A percentile compares a stretch with the other conserved stretches of the same genome.
Conservation (phyloP, 2,113 vertebrate genomes). For the Donacobius atricapilla region DNA sequence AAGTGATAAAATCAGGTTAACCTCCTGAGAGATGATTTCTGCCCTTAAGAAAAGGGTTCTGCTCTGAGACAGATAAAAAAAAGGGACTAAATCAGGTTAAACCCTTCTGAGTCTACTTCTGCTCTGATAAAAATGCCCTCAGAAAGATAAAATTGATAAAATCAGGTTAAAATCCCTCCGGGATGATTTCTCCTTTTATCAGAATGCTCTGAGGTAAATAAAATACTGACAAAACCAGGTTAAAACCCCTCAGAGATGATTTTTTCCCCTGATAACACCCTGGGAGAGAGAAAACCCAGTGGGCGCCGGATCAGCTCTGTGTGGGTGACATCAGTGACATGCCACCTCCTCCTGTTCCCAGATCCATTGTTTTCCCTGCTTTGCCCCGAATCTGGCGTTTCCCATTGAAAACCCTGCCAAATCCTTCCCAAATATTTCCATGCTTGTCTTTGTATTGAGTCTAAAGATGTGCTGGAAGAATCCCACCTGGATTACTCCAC, state of each 20-base stretch:
- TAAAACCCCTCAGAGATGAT: not conserved
- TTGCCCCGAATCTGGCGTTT: rapidly evolving
- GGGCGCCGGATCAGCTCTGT: rapidly evolving
- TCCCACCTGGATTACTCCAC: not conserved
- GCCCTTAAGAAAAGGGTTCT: not conserved
- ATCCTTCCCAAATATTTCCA: not conserved
- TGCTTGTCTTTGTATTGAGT: too few relatives aligned
- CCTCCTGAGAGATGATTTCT: not conserved
- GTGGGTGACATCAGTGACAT: rapidly evolving
- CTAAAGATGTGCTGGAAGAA: not conserved
- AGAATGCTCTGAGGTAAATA: not conserved
- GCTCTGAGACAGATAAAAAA: not conserved
- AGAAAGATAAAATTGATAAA: not conserved
- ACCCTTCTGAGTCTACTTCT: not conserved
- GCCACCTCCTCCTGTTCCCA: not conserved
- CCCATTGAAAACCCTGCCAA: not conserved
- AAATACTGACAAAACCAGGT: not conserved
- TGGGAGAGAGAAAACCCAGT: not conserved
- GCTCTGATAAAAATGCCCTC: not conserved
- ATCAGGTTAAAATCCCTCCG: not conserved
- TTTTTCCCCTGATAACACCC: not conserved
- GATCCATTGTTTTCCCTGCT: not conserved
- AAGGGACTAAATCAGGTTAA: not conserved
- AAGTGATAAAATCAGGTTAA: not conserved
- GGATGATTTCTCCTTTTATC: not conserved